phyloP scores from a whole-genome alignment of 1,140 invertebrate species.

The Metaphire vulgaris region DNA sequence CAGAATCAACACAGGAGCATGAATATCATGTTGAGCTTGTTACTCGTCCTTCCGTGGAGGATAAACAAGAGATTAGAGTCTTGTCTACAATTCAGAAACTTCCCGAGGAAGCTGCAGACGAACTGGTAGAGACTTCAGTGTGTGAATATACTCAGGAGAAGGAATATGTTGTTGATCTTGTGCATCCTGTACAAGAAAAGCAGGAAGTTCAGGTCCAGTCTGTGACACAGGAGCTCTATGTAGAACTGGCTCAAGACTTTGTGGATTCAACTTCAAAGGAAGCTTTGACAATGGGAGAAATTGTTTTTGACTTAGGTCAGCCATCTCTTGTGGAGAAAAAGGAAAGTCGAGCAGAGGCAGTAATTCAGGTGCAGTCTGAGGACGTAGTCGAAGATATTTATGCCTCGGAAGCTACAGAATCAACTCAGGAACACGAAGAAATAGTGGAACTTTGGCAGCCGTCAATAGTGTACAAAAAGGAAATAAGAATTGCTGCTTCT shows the following conservation, averaged over 20 bases:
- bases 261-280: not conserved
- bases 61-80: slow-evolving; percentile 4
- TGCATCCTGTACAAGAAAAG: slow-evolving; percentile 2
- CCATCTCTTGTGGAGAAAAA: not conserved
- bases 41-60: not conserved
- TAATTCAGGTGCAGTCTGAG: not conserved
- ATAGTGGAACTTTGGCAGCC: not conserved
- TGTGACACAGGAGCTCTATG: not conserved
- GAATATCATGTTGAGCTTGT: not conserved
- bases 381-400: not conserved
- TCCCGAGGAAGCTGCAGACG: not conserved
- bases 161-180: not conserved
- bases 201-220: slow-evolving; percentile 8
- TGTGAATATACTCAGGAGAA: not conserved
- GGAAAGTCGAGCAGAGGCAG: not conserved
- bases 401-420: not conserved
- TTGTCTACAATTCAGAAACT: not conserved
- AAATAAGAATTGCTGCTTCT: not conserved
- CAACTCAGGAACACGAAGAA: not conserved
- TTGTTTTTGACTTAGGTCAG: not conserved
- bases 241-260: not conserved
- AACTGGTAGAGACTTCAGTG: not conserved
- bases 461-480: not conserved
- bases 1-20: not conserved
- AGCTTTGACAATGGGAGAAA: not conserved